A percentile compares a stretch with the other conserved stretches of the same genome.
phyloP scores from a whole-genome alignment of 2,797 vertebrate species.

The Denticeps clupeoides region DNA sequence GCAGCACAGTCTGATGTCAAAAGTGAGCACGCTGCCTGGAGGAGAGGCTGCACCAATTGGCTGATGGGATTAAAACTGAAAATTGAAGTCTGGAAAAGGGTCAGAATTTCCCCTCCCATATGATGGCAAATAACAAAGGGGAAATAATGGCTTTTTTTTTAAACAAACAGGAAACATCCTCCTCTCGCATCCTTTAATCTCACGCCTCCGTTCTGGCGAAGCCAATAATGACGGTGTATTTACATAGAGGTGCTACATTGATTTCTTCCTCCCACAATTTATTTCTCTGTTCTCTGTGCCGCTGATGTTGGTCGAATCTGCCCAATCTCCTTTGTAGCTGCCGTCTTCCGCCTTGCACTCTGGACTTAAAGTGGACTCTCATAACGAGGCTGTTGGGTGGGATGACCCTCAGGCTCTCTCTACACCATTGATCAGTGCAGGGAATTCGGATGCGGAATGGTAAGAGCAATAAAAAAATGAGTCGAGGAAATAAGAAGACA shows the following conservation, averaged over 20 bases:
- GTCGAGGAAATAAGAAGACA: too few relatives aligned
- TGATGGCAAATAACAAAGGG: slow-evolving; percentile 2
- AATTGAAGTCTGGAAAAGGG: slow-evolving; percentile 22
- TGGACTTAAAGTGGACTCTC: too few relatives aligned
- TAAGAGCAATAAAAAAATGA: too few relatives aligned
- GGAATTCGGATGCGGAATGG: too few relatives aligned
- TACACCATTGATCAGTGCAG: too few relatives aligned
- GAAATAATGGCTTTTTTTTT: background rate
- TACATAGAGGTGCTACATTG: slow-evolving; percentile 4
- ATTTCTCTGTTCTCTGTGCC: background rate
- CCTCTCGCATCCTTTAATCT: slow-evolving; percentile 14
- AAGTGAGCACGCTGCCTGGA: slow-evolving; percentile 21
- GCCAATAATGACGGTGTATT: background rate
- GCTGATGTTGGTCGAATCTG: too few relatives aligned
- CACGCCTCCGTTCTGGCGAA: slow-evolving; percentile 8
- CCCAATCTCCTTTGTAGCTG: too few relatives aligned
- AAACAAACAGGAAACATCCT: slow-evolving; percentile 14
- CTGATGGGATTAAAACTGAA: slow-evolving; percentile 28
- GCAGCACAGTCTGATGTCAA: slow-evolving; percentile 31
- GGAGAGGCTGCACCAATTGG: slow-evolving; percentile 26
- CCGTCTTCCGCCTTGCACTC: too few relatives aligned
- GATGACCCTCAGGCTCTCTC: too few relatives aligned
- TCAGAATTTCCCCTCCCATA: slow-evolving; percentile 12
- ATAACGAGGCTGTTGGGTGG: too few relatives aligned
- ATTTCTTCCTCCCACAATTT: background rate